Evolutionary conservation across 2,797 vertebrate species (phyloP).

Genomic region (Oreortyx pictus): DNA sequence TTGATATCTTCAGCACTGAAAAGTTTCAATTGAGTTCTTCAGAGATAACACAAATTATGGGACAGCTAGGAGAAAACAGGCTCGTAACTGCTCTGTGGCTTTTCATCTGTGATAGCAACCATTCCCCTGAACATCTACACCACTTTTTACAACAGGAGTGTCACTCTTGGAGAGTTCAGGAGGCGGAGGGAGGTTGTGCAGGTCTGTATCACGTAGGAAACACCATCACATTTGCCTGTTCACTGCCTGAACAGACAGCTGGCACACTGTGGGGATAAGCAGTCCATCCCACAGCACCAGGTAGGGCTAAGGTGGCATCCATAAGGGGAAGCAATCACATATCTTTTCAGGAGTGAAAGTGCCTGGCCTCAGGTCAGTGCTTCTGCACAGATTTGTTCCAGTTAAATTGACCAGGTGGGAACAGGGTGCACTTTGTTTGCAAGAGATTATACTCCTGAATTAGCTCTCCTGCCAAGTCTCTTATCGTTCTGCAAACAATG

Average conservation of each 20-base stretch:
- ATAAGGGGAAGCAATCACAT: neutral
- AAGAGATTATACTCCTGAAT: slow-evolving; percentile 64
- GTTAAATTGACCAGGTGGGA: slow-evolving; percentile 69
- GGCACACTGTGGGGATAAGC: neutral
- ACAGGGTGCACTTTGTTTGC: slow-evolving; percentile 60
- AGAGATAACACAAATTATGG: neutral
- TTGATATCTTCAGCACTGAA: neutral
- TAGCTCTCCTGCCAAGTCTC: slow-evolving; percentile 66
- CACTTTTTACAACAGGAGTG: neutral
- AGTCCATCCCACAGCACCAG: neutral
- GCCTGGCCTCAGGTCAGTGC: slow-evolving; percentile 61
- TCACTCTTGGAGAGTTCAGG: neutral
- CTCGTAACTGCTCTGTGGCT: neutral
- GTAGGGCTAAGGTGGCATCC: neutral
- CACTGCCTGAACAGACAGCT: neutral
- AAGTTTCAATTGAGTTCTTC: neutral
- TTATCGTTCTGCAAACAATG: slow-evolving; percentile 71
- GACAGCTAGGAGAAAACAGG: neutral
- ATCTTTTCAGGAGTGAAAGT: slow-evolving; percentile 41
- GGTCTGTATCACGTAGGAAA: neutral
- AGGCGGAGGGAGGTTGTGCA: neutral
- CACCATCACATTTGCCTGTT: neutral
- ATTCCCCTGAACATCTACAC: neutral
- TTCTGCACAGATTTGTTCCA: slow-evolving; percentile 59
- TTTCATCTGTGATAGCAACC: neutral